Conservation (phyloP, 2,888 invertebrate genomes). For the Campoletis raptor region DNA sequence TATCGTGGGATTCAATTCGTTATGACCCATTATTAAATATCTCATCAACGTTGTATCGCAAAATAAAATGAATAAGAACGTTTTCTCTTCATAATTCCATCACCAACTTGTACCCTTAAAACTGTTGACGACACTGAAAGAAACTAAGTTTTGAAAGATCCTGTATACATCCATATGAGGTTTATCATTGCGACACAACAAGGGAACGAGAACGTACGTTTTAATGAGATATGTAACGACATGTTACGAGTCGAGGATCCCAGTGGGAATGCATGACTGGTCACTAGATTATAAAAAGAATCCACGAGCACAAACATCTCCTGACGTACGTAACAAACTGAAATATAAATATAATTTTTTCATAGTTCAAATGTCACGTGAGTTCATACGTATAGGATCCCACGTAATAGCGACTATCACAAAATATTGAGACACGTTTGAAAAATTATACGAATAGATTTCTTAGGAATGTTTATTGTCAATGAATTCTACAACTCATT, state of each 20-base stretch:
- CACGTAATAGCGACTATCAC: too few relatives aligned
- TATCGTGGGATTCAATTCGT: neutral
- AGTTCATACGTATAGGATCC: neutral
- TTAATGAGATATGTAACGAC: slow-evolving; percentile 43
- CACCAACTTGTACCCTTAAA: neutral
- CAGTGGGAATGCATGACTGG: neutral
- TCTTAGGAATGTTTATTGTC: neutral
- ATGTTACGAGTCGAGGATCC: neutral
- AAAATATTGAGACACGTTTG: too few relatives aligned
- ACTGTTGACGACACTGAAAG: neutral
- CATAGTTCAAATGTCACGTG: neutral
- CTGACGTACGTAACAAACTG: neutral
- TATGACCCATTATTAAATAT: neutral
- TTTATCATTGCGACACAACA: slow-evolving; percentile 1
- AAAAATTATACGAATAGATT: too few relatives aligned
- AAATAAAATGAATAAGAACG: neutral
- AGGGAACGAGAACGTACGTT: slow-evolving; percentile 25
- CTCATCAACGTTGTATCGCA: neutral
- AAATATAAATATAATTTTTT: neutral
- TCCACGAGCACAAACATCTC: neutral
- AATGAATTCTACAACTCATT: neutral
- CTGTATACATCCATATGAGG: neutral
- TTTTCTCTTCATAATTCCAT: neutral
- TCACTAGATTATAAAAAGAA: slow-evolving; percentile 38
- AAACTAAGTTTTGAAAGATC: neutral